phyloP scores from a whole-genome alignment of 2,888 invertebrate species.

The Dolichomitus sp. region DNA sequence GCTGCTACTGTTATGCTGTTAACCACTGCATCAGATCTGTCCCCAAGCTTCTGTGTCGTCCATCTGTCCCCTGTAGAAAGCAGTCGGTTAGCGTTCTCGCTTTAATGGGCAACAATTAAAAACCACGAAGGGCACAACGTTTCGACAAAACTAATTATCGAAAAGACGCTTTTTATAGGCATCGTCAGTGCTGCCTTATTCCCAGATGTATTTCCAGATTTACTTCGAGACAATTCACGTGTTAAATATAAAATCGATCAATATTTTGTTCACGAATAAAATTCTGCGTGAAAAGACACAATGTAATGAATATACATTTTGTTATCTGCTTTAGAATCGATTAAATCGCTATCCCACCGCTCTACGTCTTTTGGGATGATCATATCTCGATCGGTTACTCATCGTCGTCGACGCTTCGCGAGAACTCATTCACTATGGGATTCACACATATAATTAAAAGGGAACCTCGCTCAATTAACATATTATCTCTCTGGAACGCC shows the following conservation, averaged over 20 bases:
- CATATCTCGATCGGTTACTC: slow-evolving; percentile 57
- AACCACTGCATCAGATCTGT: slow-evolving; percentile 59
- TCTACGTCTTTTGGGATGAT: slow-evolving; percentile 43
- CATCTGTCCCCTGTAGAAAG: slow-evolving; percentile 28
- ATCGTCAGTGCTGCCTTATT: slow-evolving; percentile 43
- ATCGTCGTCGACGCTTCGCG: slow-evolving; percentile 71
- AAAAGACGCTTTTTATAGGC: slow-evolving; percentile 74
- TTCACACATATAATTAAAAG: slow-evolving; percentile 81
- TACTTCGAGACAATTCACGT: background rate
- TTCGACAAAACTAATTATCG: slow-evolving; percentile 80
- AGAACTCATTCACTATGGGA: slow-evolving; percentile 76
- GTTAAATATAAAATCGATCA: background rate
- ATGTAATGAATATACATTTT: slow-evolving; percentile 11
- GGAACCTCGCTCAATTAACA: slow-evolving; percentile 77
- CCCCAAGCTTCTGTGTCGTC: slow-evolving; percentile 34
- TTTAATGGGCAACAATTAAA: slow-evolving; percentile 83
- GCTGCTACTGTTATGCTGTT: slow-evolving; percentile 60
- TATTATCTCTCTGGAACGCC: slow-evolving; percentile 79
- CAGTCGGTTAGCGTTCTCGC: slow-evolving; percentile 59
- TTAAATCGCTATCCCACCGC: background rate
- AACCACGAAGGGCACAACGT: slow-evolving; percentile 68
- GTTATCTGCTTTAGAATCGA: slow-evolving; percentile 22
- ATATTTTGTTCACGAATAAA: background rate
- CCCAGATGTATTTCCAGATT: background rate
- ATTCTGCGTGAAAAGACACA: background rate